Evolutionary conservation across 2,797 vertebrate species (phyloP), one percentile per base, ranked within the genome.

Genomic region (Oreochromis mossambicus): DNA sequence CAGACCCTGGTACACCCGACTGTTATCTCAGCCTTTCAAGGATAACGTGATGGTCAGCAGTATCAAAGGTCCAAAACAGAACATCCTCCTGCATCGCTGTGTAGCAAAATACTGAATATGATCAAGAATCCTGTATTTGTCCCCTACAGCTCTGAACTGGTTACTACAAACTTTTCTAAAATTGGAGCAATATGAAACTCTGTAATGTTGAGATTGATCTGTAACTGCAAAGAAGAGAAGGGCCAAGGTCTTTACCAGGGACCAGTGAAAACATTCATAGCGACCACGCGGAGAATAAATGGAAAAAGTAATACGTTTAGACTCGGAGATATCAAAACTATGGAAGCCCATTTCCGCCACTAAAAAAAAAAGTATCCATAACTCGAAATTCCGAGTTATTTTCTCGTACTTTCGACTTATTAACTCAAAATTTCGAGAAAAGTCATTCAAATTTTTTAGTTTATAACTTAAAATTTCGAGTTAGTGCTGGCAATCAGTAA

Each of bases 351-450:
- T 55, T 8, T 26, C 54, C 1, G 2, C 54, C 24, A 55, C 4
- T 15, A 55, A 55, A 55, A 8, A 55, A 26, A 26, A 14, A 36
- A 36, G 12, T 14, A 55, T 26, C 52, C 26, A 29, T 55, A 55
- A 26, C 7, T 55, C 0, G 0, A 55, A 0, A 55, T 26, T 54
- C 13, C 0, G 0, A 54, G 52, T 13, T 11, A 26, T 26, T 26
- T 26, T 26, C 7, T 55, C 0, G 0, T 26, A 0, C 26, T 26
- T 54, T 54, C 0, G 1, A 54, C 11, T 13, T 11, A 54, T 54
- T 24, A 4, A 24, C 11, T 24, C 13, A 7, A 24, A 24, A 54
- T 54, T 55, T 55, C 0, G 1, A 26, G 26, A 26, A 26, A 26
- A 26, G 26, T 26, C 4, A 26, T 26, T 26, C 26, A 26, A 26